phyloP scores from a whole-genome alignment of 1,140 invertebrate genomes.

The Drosophila lini region DNA sequence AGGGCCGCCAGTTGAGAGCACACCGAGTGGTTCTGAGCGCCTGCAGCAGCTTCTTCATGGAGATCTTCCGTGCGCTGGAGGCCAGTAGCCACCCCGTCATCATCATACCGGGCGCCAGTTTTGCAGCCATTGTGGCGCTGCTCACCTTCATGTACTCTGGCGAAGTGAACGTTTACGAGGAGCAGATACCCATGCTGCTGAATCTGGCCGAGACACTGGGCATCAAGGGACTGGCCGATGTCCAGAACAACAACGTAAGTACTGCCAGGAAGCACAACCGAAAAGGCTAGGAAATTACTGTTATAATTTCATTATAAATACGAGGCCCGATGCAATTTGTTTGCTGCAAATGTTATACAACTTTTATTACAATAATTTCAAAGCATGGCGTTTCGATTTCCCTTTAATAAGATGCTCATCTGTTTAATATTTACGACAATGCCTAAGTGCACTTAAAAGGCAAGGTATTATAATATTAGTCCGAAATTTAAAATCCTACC shows the following conservation, averaged over 20 bases:
- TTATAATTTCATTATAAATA: no score
- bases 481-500: no score
- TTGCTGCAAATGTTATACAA: no score
- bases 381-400: no score
- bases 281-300: neutral
- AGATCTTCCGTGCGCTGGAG: slow-evolving; percentile 91
- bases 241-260: slow-evolving; percentile 87
- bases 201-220: slow-evolving; percentile 93
- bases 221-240: slow-evolving; percentile 94
- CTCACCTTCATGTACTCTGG: slow-evolving; percentile 97
- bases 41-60: slow-evolving; percentile 96
- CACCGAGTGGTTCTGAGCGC: slow-evolving; percentile 95
- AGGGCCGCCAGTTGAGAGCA: slow-evolving; percentile 91
- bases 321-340: no score
- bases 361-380: no score
- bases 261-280: neutral
- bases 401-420: no score
- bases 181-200: slow-evolving; percentile 91
- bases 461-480: no score
- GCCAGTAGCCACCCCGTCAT: slow-evolving; percentile 92
- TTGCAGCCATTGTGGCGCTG: slow-evolving; percentile 91
- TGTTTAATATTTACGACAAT: no score
- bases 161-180: slow-evolving; percentile 94
- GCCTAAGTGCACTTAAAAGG: no score
- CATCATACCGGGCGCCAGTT: slow-evolving; percentile 92